These are phyloP conservation scores for Heliconius ismenius DNA, from an alignment of 2,888 invertebrate species.

Conservation along the genomic window DNA sequence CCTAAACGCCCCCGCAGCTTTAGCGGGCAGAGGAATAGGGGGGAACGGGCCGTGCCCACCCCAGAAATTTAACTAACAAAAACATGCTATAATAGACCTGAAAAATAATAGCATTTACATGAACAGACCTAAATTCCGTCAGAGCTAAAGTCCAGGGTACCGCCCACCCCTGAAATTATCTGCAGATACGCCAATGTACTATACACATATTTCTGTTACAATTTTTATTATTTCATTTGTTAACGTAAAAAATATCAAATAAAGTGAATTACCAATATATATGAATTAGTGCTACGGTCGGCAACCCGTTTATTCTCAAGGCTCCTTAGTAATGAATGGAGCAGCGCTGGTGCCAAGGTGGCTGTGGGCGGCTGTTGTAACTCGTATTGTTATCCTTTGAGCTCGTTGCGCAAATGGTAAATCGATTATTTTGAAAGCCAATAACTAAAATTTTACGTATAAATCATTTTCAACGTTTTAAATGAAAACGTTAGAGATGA, in stretches of 20 bases:
- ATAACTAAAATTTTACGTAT: neutral
- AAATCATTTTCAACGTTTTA: too few relatives aligned
- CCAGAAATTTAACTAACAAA: too few relatives aligned
- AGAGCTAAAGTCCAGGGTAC: too few relatives aligned
- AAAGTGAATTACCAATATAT: neutral
- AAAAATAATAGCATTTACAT: too few relatives aligned
- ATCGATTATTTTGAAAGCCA: conserved; percentile 22
- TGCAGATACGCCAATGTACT: too few relatives aligned
- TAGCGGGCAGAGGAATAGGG: too few relatives aligned
- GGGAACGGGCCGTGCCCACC: too few relatives aligned
- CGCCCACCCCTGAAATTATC: too few relatives aligned
- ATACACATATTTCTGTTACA: too few relatives aligned
- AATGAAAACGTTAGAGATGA: too few relatives aligned
- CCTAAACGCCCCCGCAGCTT: neutral
- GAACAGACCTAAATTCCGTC: too few relatives aligned
- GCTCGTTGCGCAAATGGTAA: conserved; percentile 35
- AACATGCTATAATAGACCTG: too few relatives aligned
- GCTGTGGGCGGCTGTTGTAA: conserved; percentile 55
- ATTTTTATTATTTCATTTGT: neutral
- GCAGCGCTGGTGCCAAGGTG: conserved; percentile 44
- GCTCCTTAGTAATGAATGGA: conserved; percentile 45
- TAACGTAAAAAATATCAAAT: neutral
- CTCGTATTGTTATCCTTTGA: conserved; percentile 60
- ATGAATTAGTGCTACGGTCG: conserved; percentile 37
- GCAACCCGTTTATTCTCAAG: conserved; percentile 39